Conservation (phyloP, 2,797 vertebrate genomes). For the Cuculus canorus region DNA sequence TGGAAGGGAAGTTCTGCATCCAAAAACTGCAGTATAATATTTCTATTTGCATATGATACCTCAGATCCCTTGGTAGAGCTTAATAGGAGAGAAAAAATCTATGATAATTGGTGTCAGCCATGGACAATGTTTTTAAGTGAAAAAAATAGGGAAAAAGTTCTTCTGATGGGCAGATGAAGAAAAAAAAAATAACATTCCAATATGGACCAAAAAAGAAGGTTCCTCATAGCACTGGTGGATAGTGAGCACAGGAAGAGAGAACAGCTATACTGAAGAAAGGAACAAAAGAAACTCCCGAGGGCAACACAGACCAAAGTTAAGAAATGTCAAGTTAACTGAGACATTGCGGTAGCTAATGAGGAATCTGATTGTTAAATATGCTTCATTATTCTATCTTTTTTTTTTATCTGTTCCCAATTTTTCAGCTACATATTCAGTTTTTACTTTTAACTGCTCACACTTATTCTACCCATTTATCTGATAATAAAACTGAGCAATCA, state of each 20-base stretch:
- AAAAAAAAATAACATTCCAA: not conserved
- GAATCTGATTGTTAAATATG: not conserved
- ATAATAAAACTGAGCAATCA: not conserved
- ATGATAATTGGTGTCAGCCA: not conserved
- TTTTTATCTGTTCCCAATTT: not conserved
- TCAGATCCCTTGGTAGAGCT: not conserved
- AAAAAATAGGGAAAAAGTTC: not conserved
- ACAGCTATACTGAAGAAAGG: not conserved
- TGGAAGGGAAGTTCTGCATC: not conserved
- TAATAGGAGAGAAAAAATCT: conserved; percentile 8
- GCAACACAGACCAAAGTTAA: not conserved
- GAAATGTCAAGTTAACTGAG: not conserved
- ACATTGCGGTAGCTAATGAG: not conserved
- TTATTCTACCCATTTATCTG: not conserved
- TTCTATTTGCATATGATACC: not conserved
- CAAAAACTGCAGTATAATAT: not conserved
- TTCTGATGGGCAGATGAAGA: not conserved
- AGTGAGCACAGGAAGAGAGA: not conserved
- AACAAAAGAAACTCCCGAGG: not conserved
- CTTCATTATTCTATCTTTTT: not conserved
- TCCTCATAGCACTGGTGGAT: not conserved
- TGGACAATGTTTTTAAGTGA: not conserved
- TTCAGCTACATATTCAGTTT: not conserved
- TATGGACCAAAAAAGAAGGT: not conserved
- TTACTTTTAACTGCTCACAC: not conserved